phyloP scores from a whole-genome alignment of 2,113 vertebrate genomes.

The Dendrocopos noguchii region DNA sequence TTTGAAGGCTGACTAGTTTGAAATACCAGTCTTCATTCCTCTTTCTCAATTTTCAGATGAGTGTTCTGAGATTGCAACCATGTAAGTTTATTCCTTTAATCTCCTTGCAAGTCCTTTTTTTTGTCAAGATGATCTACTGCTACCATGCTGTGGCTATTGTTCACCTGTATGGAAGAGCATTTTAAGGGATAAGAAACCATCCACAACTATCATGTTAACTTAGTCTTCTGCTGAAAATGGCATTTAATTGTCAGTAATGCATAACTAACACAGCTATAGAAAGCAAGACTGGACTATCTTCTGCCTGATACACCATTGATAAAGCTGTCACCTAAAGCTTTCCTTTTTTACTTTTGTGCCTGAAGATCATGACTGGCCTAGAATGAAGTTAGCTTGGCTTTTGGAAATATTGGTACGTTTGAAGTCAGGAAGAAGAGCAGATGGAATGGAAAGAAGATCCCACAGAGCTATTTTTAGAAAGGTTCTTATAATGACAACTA shows the following conservation, averaged over 20 bases:
- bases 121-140: not conserved
- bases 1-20: not conserved
- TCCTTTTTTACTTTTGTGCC: not conserved
- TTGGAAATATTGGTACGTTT: not conserved
- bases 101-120: not conserved
- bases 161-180: not conserved
- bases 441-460: not conserved
- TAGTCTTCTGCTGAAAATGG: not conserved
- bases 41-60: not conserved
- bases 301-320: conserved; percentile 1
- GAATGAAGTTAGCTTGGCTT: conserved; percentile 6
- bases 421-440: conserved; percentile 19
- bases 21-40: not conserved
- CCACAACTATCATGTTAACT: not conserved
- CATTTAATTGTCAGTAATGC: not conserved
- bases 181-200: not conserved
- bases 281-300: conserved; percentile 15
- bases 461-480: not conserved
- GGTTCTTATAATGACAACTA: not conserved
- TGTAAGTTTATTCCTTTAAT: not conserved
- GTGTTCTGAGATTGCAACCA: not conserved
- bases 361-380: conserved; percentile 13
- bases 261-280: not conserved
- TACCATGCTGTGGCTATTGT: not conserved
- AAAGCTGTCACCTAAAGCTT: conserved; percentile 15